Conservation (phyloP, 1,140 invertebrate genomes). For the Helicorthomorpha holstii region DNA sequence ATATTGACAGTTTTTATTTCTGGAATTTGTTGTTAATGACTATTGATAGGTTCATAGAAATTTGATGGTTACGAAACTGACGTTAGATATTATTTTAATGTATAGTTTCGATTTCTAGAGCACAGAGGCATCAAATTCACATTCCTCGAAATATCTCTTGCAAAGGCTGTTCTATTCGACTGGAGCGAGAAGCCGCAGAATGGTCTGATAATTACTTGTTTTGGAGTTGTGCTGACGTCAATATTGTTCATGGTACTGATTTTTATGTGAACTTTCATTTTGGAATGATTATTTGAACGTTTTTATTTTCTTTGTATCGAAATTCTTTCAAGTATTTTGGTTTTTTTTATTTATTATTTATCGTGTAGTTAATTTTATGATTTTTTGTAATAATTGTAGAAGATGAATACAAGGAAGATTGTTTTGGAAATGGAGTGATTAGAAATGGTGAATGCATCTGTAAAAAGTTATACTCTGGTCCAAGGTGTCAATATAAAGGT, state of each 20-base stretch:
- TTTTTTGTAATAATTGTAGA: background rate
- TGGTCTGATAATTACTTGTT: constrained; percentile 71
- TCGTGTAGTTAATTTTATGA: background rate
- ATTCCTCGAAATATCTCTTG: constrained; percentile 69
- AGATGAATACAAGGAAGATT: constrained; percentile 51
- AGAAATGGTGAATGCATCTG: constrained; percentile 44
- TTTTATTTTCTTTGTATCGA: background rate
- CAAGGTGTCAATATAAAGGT: constrained; percentile 64
- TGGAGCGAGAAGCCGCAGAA: constrained; percentile 73
- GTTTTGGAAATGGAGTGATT: constrained; percentile 60
- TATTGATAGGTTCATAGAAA: background rate
- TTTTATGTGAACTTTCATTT: no score
- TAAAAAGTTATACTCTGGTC: constrained; percentile 58
- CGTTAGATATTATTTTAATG: background rate
- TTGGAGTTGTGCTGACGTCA: constrained; percentile 90
- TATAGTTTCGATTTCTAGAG: constrained; percentile 35
- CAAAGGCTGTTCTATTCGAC: constrained; percentile 68
- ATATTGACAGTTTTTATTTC: background rate
- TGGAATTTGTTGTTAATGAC: background rate
- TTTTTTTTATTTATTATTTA: background rate
- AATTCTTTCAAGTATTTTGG: background rate
- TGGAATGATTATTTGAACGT: background rate
- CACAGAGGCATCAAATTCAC: constrained; percentile 56
- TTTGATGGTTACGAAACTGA: background rate
- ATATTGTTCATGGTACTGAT: constrained; percentile 37